Percentiles rank a stretch among this genome's conserved stretches.
phyloP scores from a whole-genome alignment of 2,888 invertebrate genomes.

The Escarpia spicata region DNA sequence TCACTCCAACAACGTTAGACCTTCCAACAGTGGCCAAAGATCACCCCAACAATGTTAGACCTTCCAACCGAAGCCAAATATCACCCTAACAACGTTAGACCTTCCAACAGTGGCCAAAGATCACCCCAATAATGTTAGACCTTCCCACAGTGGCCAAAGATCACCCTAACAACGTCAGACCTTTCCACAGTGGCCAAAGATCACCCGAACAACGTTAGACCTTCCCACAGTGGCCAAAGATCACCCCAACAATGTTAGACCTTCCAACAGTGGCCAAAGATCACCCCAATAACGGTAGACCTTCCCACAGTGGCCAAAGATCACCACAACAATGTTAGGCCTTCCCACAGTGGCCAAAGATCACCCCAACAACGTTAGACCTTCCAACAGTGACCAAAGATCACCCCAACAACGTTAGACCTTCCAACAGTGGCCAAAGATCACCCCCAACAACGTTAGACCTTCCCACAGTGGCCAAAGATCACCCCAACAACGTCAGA shows the following conservation, averaged over 20 bases:
- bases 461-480: too few relatives aligned
- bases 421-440: not conserved
- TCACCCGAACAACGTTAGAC: too few relatives aligned
- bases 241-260: slow-evolving; percentile 19
- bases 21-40: slow-evolving; percentile 50
- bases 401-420: not conserved
- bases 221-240: too few relatives aligned
- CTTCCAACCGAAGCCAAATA: not conserved
- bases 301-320: not conserved
- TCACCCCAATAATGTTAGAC: slow-evolving; percentile 19
- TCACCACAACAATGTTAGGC: too few relatives aligned
- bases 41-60: not conserved
- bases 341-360: too few relatives aligned
- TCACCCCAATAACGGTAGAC: not conserved
- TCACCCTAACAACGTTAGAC: too few relatives aligned
- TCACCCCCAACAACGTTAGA: too few relatives aligned
- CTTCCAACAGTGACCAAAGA: slow-evolving; percentile 50
- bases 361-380: slow-evolving; percentile 19
- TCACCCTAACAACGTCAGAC: not conserved
- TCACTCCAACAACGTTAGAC: slow-evolving; percentile 20
- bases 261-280: slow-evolving; percentile 50
- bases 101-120: too few relatives aligned
- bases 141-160: slow-evolving; percentile 50
- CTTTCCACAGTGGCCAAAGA: not conserved
- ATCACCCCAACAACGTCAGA: not conserved